These are phyloP conservation scores for Potamarius usumacintae DNA, from an alignment of 2,113 vertebrate genomes.

Conservation along the genomic window DNA sequence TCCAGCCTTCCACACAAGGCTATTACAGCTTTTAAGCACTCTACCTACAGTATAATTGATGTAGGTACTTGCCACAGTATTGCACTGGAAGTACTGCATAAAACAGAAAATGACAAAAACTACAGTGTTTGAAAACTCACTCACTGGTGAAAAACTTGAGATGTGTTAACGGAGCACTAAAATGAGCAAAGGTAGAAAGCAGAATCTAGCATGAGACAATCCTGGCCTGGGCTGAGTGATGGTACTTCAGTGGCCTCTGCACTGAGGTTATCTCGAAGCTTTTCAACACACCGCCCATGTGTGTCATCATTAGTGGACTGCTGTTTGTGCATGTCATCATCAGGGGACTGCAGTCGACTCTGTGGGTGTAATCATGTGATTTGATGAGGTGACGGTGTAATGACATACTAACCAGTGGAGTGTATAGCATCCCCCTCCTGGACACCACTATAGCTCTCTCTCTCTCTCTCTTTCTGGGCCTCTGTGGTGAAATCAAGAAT, in stretches of 20 bases:
- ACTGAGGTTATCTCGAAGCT: conserved; percentile 69
- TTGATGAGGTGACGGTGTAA: conserved; percentile 78
- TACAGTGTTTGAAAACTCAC: background rate
- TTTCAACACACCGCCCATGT: conserved; percentile 69
- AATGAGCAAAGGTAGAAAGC: background rate
- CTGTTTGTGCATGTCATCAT: conserved; percentile 61
- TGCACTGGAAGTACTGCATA: background rate
- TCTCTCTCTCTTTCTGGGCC: conserved; percentile 46
- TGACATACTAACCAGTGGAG: conserved; percentile 73
- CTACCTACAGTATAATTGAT: conserved; percentile 67
- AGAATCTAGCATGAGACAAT: conserved; percentile 68
- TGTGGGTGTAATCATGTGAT: conserved; percentile 82
- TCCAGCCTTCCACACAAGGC: conserved; percentile 62
- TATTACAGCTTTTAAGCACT: conserved; percentile 66
- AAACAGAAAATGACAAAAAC: background rate
- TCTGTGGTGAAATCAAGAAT: conserved; percentile 78
- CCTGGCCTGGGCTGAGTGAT: conserved; percentile 69
- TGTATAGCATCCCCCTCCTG: conserved; percentile 70
- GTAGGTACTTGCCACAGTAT: background rate
- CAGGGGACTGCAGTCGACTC: conserved; percentile 69
- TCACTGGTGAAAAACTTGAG: background rate
- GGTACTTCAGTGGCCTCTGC: conserved; percentile 71
- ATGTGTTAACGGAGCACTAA: background rate
- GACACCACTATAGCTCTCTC: conserved; percentile 60
- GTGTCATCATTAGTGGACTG: conserved; percentile 69